Evolutionary conservation across 2,888 invertebrate genomes (phyloP).

Genomic region (Anoncus sp.): DNA sequence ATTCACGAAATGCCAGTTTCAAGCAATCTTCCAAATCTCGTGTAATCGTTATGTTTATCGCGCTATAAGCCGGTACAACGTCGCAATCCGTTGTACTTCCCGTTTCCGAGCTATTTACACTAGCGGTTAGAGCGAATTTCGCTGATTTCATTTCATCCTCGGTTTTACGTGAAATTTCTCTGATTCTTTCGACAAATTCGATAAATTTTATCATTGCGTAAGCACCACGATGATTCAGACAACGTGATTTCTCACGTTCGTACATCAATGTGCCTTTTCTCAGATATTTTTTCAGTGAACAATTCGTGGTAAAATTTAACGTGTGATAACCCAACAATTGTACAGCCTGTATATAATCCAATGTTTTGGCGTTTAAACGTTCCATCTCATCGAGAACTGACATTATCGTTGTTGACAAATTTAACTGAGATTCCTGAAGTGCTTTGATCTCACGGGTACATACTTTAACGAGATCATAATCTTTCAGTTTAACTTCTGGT

Average conservation of each 20-base stretch:
- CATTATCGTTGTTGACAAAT: slow-evolving; percentile 71
- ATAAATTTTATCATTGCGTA: slow-evolving; percentile 76
- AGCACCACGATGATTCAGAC: slow-evolving; percentile 1
- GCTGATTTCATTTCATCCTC: slow-evolving; percentile 70
- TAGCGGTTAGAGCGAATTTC: slow-evolving; percentile 62
- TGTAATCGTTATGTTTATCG: slow-evolving; percentile 76
- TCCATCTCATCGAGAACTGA: slow-evolving; percentile 72
- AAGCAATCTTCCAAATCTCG: slow-evolving; percentile 66
- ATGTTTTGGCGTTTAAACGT: slow-evolving; percentile 56
- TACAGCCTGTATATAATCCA: slow-evolving; percentile 72
- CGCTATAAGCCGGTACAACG: slow-evolving; percentile 76
- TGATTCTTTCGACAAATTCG: slow-evolving; percentile 69
- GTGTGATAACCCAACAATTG: slow-evolving; percentile 74
- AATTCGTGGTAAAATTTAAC: slow-evolving; percentile 64
- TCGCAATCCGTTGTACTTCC: too few relatives aligned
- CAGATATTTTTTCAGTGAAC: slow-evolving; percentile 51
- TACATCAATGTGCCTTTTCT: slow-evolving; percentile 14
- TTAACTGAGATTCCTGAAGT: slow-evolving; percentile 67
- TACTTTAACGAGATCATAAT: slow-evolving; percentile 72
- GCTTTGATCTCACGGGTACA: slow-evolving; percentile 74
- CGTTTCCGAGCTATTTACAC: slow-evolving; percentile 46
- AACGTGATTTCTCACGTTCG: slow-evolving; percentile 20
- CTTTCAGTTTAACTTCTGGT: slow-evolving; percentile 61
- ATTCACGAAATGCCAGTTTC: slow-evolving; percentile 70
- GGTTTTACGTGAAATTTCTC: slow-evolving; percentile 65